These are phyloP conservation scores for Pedionomus torquatus DNA, from an alignment of 2,113 vertebrate species.

Conservation along the genomic window DNA sequence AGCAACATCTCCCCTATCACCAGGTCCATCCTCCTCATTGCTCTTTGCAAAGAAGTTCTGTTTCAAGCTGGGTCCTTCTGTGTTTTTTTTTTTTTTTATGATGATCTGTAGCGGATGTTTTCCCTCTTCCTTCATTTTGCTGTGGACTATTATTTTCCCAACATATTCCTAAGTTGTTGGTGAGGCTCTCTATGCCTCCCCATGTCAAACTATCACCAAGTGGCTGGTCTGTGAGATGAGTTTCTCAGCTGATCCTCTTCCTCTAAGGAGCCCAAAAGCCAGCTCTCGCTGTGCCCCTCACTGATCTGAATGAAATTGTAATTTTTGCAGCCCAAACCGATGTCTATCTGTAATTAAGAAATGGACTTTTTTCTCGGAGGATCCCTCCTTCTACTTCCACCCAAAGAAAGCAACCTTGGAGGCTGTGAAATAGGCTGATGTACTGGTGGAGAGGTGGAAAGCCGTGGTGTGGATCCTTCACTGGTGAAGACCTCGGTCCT, in stretches of 20 bases:
- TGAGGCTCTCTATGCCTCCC: neutral
- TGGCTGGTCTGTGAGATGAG: neutral
- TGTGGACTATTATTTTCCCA: neutral
- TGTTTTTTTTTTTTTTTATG: neutral
- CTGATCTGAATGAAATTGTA: neutral
- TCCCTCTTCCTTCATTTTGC: neutral
- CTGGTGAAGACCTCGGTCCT: neutral
- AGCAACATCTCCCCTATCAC: neutral
- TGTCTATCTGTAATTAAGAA: neutral
- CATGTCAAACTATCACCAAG: neutral
- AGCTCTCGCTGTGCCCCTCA: neutral
- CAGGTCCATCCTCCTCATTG: neutral
- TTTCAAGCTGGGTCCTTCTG: neutral
- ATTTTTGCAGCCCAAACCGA: neutral
- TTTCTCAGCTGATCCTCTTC: neutral
- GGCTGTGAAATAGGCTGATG: neutral
- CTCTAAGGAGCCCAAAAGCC: neutral
- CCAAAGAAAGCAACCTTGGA: neutral
- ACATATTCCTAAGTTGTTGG: fast-evolving
- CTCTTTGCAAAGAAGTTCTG: neutral
- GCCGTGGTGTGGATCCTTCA: neutral
- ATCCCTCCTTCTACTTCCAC: neutral
- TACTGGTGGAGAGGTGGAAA: neutral
- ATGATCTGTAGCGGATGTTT: neutral
- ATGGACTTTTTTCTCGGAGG: neutral